These are phyloP conservation scores for Nebria brevicollis DNA, from an alignment of 2,888 invertebrate genomes.

Conservation along the genomic window DNA sequence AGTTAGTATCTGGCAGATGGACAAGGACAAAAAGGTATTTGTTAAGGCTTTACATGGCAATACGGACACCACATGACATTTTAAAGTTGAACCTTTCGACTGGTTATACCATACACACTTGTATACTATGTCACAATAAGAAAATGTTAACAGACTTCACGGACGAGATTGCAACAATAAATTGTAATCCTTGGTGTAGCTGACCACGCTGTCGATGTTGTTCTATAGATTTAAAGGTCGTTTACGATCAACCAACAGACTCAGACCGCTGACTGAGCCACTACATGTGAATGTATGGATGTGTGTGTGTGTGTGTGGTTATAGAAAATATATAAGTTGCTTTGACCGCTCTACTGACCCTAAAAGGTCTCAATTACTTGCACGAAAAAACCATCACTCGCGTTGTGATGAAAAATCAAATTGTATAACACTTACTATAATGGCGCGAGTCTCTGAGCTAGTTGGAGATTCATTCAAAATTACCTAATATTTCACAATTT, in stretches of 20 bases:
- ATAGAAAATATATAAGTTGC: neutral
- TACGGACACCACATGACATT: neutral
- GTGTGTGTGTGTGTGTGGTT: neutral
- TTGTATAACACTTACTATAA: neutral
- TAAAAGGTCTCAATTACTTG: conserved; percentile 1
- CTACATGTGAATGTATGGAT: neutral
- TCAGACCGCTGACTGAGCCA: neutral
- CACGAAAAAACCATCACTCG: conserved; percentile 1
- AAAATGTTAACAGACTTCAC: neutral
- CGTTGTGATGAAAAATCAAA: neutral
- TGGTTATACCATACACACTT: neutral
- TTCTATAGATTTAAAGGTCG: neutral
- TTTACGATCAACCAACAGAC: neutral
- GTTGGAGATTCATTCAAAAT: neutral
- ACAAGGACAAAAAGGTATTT: neutral
- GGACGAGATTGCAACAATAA: neutral
- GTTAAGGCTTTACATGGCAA: neutral
- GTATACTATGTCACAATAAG: neutral
- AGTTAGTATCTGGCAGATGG: neutral
- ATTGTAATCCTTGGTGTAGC: neutral
- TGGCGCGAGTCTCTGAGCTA: neutral
- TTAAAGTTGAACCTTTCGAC: neutral
- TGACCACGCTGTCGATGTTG: neutral
- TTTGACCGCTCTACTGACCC: conserved; percentile 1
- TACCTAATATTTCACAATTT: neutral